Percentiles rank a stretch among this genome's conserved stretches.
Conservation (phyloP, 2,113 vertebrate genomes). For the Pseudopodoces humilis region DNA sequence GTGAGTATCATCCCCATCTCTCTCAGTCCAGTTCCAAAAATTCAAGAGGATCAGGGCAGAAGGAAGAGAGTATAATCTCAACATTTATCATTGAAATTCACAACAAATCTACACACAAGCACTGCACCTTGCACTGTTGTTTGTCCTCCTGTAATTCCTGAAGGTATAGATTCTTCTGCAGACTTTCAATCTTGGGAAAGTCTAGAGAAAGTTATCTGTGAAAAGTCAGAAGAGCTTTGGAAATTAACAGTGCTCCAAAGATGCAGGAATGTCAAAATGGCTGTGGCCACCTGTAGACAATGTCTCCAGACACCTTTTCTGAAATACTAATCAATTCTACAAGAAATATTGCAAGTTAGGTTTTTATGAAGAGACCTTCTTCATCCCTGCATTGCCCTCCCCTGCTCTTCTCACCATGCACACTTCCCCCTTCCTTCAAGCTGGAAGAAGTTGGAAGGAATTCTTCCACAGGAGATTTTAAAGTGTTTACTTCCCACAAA, state of each 20-base stretch:
- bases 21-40: neutral
- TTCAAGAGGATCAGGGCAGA: neutral
- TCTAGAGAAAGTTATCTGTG: neutral
- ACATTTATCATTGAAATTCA: neutral
- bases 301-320: neutral
- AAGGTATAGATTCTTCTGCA: neutral
- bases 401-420: neutral
- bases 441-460: neutral
- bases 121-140: neutral
- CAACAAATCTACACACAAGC: neutral
- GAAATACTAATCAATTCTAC: neutral
- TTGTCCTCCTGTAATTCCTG: neutral
- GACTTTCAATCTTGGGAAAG: neutral
- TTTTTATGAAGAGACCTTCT: neutral
- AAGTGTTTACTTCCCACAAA: neutral
- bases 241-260: neutral
- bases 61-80: neutral
- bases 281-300: neutral
- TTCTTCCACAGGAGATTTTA: neutral
- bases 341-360: neutral
- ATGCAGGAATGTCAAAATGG: neutral
- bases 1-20: neutral
- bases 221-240: neutral
- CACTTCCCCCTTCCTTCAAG: neutral
- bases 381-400: neutral